Conservation (phyloP, 2,888 invertebrate species). For the Leptura quadrifasciata region DNA sequence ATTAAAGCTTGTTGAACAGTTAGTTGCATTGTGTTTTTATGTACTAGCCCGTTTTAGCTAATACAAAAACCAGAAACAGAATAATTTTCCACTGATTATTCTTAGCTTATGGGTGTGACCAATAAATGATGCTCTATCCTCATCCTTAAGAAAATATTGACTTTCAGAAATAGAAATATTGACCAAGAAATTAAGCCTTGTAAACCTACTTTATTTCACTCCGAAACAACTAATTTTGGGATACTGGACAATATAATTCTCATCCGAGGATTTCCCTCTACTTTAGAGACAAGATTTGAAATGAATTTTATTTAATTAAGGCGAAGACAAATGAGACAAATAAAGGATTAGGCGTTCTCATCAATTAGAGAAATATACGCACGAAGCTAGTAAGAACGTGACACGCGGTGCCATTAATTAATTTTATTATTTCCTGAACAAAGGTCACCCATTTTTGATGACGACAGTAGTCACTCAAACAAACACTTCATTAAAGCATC, state of each 20-base stretch:
- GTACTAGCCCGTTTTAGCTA: too few relatives aligned
- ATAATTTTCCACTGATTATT: too few relatives aligned
- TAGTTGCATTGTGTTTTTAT: too few relatives aligned
- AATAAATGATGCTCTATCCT: too few relatives aligned
- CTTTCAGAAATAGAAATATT: too few relatives aligned
- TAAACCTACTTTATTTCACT: too few relatives aligned
- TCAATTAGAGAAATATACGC: conserved; percentile 1
- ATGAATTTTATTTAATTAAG: conserved; percentile 1
- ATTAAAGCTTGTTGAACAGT: too few relatives aligned
- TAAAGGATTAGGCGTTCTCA: conserved; percentile 1
- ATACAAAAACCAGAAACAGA: too few relatives aligned
- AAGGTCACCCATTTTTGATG: conserved; percentile 3
- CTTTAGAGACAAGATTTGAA: not conserved
- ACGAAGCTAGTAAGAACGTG: not conserved
- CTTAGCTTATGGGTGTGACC: too few relatives aligned
- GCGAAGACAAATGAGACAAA: not conserved
- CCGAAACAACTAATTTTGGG: not conserved
- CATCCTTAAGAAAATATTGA: too few relatives aligned
- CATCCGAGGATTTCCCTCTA: not conserved
- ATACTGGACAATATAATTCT: not conserved
- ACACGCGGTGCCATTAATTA: not conserved
- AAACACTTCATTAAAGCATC: not conserved
- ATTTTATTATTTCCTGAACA: conserved; percentile 3
- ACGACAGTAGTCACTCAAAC: conserved; percentile 1
- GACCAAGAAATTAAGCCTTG: too few relatives aligned